Evolutionary conservation across 2,113 vertebrate species (phyloP).

Genomic region (Chionis minor): DNA sequence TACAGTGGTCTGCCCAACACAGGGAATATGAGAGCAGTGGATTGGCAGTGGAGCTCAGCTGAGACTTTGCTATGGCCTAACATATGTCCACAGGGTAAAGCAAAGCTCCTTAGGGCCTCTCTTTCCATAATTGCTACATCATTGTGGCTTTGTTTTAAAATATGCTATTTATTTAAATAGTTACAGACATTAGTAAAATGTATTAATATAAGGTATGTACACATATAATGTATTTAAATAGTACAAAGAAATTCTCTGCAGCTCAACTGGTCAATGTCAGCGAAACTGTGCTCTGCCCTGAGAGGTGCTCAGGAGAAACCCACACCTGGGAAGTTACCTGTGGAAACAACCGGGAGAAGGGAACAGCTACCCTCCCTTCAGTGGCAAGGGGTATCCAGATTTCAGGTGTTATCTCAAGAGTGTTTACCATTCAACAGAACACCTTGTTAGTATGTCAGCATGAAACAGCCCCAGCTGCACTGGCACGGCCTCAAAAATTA

Average conservation of each 20-base stretch:
- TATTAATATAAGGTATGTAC: neutral
- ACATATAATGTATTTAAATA: neutral
- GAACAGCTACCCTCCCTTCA: neutral
- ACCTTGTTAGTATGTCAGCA: neutral
- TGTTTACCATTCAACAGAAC: constrained; percentile 1
- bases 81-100: accelerated
- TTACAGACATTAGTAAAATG: neutral
- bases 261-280: neutral
- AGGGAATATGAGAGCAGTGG: neutral
- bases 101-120: neutral
- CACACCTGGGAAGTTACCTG: neutral
- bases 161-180: neutral
- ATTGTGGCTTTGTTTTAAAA: neutral
- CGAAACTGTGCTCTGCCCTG: neutral
- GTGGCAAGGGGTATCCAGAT: neutral
- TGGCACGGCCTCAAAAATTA: neutral
- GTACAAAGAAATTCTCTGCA: neutral
- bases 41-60: neutral
- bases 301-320: neutral
- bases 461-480: neutral
- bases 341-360: neutral
- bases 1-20: neutral
- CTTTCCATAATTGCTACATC: neutral
- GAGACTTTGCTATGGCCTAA: neutral
- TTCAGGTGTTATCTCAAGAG: neutral